Evolutionary conservation across 2,797 vertebrate genomes (phyloP), one percentile per base, ranked within the genome.

Genomic region (Mycteria americana): DNA sequence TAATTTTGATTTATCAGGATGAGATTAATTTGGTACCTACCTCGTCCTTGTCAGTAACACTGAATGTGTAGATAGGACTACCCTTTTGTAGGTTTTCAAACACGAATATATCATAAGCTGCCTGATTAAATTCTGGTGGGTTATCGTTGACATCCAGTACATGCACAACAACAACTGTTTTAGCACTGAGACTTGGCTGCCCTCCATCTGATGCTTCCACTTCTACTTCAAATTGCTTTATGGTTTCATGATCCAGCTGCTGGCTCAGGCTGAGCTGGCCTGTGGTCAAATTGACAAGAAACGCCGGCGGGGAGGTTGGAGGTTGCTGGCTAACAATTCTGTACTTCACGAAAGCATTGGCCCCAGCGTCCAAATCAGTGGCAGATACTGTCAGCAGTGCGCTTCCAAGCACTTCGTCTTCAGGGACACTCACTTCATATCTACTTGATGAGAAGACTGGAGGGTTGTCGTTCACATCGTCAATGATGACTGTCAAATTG

Each of bases 91-190:
- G 95, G 94, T 98, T 98, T 95, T 99, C 98, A 75, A 89, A 80
- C 46, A 98, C 91, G 14, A 65, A 72, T 27, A 97, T 74, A 2
- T 98, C 31, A 12, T 98, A 98, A 60, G 4, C 73, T 19, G 95
- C 84, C 77, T 95, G 76, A 70, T 96, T 98, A 93, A 99, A 98
- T 95, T 97, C 88, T 14, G 98, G 98, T 10, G 97, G 94, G 64
- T 98, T 98, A 87, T 98, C 97, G 5, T 98, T 98, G 81, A 98
- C 92, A 2, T 98, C 98, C 69, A 93, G 37, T n/a, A 98, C 97
- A 50, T 5, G 48, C 85, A 99, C 94, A 53, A 85, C 82, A 84
- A 98, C 98, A 11, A 57, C 51, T 2, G 94, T 4, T 22, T 24
- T 97, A 23, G 72, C 41, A 4, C 82, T 97, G 57, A 97, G 92